phyloP scores from a whole-genome alignment of 2,888 invertebrate species.

The Parnassius mnemosyne region DNA sequence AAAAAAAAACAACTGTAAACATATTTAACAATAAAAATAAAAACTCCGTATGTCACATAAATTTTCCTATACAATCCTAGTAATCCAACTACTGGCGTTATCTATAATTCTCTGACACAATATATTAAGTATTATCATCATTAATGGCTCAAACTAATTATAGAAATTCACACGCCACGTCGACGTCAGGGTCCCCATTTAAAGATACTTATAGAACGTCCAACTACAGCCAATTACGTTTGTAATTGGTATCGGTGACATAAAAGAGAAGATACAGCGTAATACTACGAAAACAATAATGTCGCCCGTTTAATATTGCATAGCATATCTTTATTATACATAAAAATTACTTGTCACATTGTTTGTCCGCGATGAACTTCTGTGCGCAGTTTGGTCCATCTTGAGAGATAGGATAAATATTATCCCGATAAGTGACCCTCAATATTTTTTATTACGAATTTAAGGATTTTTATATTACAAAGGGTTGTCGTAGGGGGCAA shows the following conservation, averaged over 20 bases:
- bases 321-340: too few species aligned
- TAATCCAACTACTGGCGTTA: slow-evolving; percentile 12
- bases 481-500: too few species aligned
- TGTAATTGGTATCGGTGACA: slow-evolving; percentile 55
- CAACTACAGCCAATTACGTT: slow-evolving; percentile 53
- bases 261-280: slow-evolving; percentile 30
- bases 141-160: slow-evolving; percentile 34
- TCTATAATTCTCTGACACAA: slow-evolving; percentile 17
- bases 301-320: too few species aligned
- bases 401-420: too few species aligned
- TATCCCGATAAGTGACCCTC: too few species aligned
- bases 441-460: too few species aligned
- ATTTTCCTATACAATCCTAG: slow-evolving; percentile 9
- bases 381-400: too few species aligned
- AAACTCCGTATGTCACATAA: slow-evolving; percentile 3
- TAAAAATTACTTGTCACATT: too few species aligned
- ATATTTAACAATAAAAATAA: too few species aligned
- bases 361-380: too few species aligned
- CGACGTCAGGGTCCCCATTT: slow-evolving; percentile 34
- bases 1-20: too few species aligned
- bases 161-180: slow-evolving; percentile 45
- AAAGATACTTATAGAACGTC: slow-evolving; percentile 23
- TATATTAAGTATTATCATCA: slow-evolving; percentile 24
- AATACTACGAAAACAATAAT: slow-evolving; percentile 2
- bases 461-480: too few species aligned